These are phyloP conservation scores for Rhinogobio ventralis DNA, from an alignment of 2,797 vertebrate genomes.

Conservation along the genomic window DNA sequence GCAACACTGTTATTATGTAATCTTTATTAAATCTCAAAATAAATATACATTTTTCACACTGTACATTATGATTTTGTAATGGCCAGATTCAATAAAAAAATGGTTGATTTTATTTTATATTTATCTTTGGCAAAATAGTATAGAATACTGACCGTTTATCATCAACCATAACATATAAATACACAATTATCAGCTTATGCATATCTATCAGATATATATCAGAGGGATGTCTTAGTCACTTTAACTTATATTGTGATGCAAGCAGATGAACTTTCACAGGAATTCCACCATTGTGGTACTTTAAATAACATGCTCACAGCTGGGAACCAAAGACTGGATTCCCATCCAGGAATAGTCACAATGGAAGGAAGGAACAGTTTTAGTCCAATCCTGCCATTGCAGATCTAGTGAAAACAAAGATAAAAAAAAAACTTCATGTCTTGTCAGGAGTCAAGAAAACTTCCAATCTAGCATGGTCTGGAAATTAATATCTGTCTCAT, in stretches of 20 bases:
- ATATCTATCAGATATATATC: not conserved
- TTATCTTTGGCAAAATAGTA: not conserved
- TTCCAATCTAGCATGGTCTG: not conserved
- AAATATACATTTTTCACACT: not conserved
- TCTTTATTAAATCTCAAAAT: not conserved
- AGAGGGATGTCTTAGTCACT: not conserved
- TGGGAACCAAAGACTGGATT: slow-evolving; percentile 23
- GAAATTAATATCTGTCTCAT: not conserved
- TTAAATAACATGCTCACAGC: slow-evolving; percentile 20
- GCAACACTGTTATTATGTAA: not conserved
- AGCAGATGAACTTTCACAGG: slow-evolving; percentile 7
- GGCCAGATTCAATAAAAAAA: not conserved
- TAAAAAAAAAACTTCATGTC: not conserved
- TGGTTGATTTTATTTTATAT: not conserved
- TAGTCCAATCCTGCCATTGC: not conserved
- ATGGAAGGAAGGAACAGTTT: slow-evolving; percentile 20
- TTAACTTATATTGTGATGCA: not conserved
- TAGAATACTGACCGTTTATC: not conserved
- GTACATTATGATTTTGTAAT: not conserved
- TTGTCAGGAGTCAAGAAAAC: not conserved
- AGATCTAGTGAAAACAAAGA: slow-evolving; percentile 23
- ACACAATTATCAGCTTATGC: not conserved
- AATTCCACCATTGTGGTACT: not conserved
- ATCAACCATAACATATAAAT: not conserved
- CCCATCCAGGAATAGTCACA: slow-evolving; percentile 40